These are phyloP conservation scores for Synergus laeviventris DNA, from an alignment of 2,888 invertebrate species.

Conservation along the genomic window DNA sequence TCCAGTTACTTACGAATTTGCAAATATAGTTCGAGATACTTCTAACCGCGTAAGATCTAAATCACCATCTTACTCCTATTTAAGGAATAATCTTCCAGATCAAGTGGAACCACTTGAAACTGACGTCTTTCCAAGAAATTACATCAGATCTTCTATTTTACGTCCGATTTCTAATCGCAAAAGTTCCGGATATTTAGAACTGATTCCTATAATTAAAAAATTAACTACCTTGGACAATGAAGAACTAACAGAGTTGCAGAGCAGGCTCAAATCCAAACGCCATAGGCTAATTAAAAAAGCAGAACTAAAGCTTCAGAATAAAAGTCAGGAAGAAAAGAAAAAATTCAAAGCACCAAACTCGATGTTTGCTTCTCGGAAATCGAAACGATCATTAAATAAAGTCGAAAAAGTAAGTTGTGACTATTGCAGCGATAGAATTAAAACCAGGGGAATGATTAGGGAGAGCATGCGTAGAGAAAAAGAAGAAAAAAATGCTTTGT, in stretches of 20 bases:
- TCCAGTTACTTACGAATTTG: not conserved
- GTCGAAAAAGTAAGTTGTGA: no score
- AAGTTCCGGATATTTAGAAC: not conserved
- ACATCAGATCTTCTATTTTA: not conserved
- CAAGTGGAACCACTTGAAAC: constrained; percentile 16
- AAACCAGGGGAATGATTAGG: not conserved
- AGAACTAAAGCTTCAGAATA: not conserved
- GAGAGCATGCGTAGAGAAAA: not conserved
- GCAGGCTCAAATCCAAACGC: no score
- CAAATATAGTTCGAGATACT: not conserved
- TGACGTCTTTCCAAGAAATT: not conserved
- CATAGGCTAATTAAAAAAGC: not conserved
- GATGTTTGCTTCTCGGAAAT: not conserved
- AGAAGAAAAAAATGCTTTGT: not conserved
- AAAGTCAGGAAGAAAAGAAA: no score
- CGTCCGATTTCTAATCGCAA: not conserved
- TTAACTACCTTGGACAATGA: not conserved
- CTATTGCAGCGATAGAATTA: not conserved
- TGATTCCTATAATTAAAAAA: not conserved
- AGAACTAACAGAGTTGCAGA: not conserved
- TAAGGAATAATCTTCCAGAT: not conserved
- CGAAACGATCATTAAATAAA: not conserved
- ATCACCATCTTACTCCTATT: not conserved
- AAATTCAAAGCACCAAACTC: not conserved
- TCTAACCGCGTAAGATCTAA: not conserved